Percentiles rank a stretch among this genome's conserved stretches.
Evolutionary conservation across 2,797 vertebrate genomes (phyloP).

Genomic region (Eleutherodactylus coqui): DNA sequence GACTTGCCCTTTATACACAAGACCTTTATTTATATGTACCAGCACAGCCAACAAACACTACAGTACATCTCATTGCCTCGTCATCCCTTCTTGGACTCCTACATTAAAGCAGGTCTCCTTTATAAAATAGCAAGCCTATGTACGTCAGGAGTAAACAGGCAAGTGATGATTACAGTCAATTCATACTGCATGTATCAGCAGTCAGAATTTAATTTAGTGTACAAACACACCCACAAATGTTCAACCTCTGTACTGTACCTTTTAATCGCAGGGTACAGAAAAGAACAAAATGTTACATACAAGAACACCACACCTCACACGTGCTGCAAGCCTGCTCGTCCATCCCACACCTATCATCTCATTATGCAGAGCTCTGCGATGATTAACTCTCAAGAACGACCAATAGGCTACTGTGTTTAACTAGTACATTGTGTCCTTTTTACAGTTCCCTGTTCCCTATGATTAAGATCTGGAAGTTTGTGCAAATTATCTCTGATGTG

Average conservation of each 20-base stretch:
- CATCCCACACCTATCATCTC: constrained; percentile 48
- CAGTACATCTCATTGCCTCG: not conserved
- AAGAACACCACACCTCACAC: constrained; percentile 53
- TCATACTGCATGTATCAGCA: not conserved
- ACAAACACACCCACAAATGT: constrained; percentile 32
- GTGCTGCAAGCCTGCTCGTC: constrained; percentile 42
- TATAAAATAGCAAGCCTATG: not conserved
- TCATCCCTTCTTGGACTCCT: no score
- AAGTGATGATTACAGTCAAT: constrained; percentile 14
- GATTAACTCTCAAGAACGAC: constrained; percentile 32
- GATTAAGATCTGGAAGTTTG: constrained; percentile 45
- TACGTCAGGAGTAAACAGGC: not conserved
- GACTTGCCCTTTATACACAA: not conserved
- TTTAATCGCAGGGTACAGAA: constrained; percentile 38
- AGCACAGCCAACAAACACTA: not conserved
- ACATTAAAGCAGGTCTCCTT: not conserved
- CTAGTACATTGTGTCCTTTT: constrained; percentile 57
- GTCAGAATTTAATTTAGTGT: not conserved
- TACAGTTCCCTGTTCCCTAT: constrained; percentile 32
- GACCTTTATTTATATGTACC: not conserved
- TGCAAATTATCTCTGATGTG: constrained; percentile 19
- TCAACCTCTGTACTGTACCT: constrained; percentile 31
- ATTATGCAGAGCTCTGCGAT: constrained; percentile 28
- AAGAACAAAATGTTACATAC: constrained; percentile 59
- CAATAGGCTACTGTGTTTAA: constrained; percentile 8